phyloP scores from a whole-genome alignment of 1,140 invertebrate genomes.

The Lordiphosa clarofinis region DNA sequence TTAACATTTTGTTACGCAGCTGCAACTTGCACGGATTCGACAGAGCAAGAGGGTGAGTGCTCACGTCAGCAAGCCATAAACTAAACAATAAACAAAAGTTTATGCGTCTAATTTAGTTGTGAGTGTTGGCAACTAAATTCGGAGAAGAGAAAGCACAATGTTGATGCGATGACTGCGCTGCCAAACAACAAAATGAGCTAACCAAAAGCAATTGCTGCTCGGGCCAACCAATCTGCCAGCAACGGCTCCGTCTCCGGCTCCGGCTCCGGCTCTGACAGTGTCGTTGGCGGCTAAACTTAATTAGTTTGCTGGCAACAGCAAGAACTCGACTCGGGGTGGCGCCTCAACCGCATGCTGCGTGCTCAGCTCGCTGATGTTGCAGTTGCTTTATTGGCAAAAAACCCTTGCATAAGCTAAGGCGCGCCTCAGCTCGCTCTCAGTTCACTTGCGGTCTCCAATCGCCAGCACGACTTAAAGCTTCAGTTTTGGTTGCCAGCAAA shows the following conservation, averaged over 20 bases:
- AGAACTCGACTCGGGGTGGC: conserved; percentile 11
- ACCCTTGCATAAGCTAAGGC: conserved; percentile 39
- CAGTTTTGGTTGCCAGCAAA: background rate
- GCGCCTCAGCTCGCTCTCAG: conserved; percentile 14
- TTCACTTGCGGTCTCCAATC: conserved; percentile 32
- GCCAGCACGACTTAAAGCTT: conserved; percentile 21
- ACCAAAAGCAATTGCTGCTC: too few species aligned
- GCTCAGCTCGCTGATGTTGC: conserved; percentile 17
- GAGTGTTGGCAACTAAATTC: conserved; percentile 47
- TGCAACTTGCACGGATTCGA: too few species aligned
- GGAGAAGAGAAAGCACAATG: conserved; percentile 7
- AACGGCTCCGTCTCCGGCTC: background rate
- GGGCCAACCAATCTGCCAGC: background rate
- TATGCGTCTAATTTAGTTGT: conserved; percentile 58
- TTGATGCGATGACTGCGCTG: conserved; percentile 28
- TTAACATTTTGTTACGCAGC: too few species aligned
- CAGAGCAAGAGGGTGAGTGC: conserved; percentile 1
- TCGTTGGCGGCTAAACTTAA: conserved; percentile 61
- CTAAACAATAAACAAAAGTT: conserved; percentile 57
- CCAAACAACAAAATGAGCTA: conserved; percentile 32
- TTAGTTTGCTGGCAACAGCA: conserved; percentile 53
- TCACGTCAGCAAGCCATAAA: conserved; percentile 40
- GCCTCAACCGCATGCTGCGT: conserved; percentile 34
- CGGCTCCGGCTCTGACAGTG: conserved; percentile 12
- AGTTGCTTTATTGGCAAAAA: conserved; percentile 41